Conservation (phyloP, 2,113 vertebrate species). For the Pogona vitticeps region DNA sequence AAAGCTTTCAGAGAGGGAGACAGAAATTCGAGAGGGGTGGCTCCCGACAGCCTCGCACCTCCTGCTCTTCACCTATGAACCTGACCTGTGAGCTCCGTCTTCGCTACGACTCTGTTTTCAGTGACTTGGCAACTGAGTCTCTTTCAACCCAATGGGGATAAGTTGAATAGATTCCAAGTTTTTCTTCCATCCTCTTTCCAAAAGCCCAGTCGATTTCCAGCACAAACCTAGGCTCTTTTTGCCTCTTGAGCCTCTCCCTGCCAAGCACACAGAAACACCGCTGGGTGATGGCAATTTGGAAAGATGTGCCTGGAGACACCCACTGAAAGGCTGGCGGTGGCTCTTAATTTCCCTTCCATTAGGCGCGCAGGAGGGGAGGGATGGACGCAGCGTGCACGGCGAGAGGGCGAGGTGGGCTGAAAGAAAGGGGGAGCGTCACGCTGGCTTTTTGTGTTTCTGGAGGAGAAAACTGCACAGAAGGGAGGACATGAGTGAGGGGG, state of each 20-base stretch:
- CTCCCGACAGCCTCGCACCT: too few species aligned
- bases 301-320: not conserved
- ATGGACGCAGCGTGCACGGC: not conserved
- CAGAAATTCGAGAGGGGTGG: too few species aligned
- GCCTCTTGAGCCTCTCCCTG: not conserved
- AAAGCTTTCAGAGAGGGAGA: too few species aligned
- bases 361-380: conserved; percentile 19
- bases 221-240: not conserved
- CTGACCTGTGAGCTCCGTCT: not conserved
- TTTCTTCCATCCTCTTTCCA: not conserved
- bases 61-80: too few species aligned
- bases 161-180: not conserved
- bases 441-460: not conserved
- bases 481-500: not conserved
- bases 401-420: not conserved
- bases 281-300: not conserved
- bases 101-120: not conserved
- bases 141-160: not conserved
- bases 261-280: not conserved
- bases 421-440: not conserved
- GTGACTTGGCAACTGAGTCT: not conserved
- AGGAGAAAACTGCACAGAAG: not conserved
- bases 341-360: conserved; percentile 16
- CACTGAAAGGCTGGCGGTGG: not conserved
- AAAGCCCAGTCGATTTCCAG: not conserved